Conservation (phyloP, 2,113 vertebrate genomes). For the Lathamus discolor region DNA sequence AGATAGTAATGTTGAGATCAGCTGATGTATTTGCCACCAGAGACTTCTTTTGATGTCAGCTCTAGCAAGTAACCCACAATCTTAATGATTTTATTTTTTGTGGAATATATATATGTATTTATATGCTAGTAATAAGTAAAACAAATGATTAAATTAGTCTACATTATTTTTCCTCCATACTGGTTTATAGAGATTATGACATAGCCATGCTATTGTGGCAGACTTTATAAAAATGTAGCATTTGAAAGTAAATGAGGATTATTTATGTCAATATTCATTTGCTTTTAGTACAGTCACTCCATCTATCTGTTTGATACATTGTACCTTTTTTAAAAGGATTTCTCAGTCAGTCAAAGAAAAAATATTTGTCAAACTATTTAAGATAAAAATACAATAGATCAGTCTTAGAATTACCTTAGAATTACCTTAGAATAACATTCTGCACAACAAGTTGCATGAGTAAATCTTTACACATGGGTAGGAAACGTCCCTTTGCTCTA, state of each 20-base stretch:
- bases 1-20: slow-evolving; percentile 1
- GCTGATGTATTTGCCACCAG: neutral
- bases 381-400: neutral
- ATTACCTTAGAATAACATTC: neutral
- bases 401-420: neutral
- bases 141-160: neutral
- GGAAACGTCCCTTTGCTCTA: neutral
- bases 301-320: slow-evolving; percentile 12
- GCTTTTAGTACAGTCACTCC: neutral
- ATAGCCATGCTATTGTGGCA: neutral
- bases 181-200: neutral
- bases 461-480: neutral
- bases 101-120: neutral
- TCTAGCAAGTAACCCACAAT: neutral
- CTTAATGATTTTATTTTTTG: neutral
- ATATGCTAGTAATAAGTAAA: neutral
- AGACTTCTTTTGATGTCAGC: neutral
- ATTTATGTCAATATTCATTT: slow-evolving; percentile 46
- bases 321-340: neutral
- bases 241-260: slow-evolving; percentile 29
- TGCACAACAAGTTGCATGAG: neutral
- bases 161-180: neutral
- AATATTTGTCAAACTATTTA: neutral
- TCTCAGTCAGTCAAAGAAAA: neutral
- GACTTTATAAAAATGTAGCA: slow-evolving; percentile 3